Conservation (phyloP, 2,797 vertebrate genomes). For the Artibeus lituratus region DNA sequence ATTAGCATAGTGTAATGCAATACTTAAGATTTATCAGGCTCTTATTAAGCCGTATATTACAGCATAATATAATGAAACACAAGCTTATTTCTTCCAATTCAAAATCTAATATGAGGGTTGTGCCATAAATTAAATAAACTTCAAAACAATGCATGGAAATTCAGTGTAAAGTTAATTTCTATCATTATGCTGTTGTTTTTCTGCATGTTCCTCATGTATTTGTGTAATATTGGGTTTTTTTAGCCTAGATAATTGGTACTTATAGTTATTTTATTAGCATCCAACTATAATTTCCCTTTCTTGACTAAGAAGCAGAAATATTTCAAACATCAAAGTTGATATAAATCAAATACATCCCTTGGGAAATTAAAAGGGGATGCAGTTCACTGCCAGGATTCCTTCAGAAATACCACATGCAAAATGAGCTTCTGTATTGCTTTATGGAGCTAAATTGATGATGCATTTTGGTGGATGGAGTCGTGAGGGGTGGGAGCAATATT, state of each 20-base stretch:
- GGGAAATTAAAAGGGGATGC: conserved; percentile 56
- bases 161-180: conserved; percentile 58
- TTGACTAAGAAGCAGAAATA: conserved; percentile 62
- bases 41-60: conserved; percentile 61
- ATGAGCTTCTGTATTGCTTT: not conserved
- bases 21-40: conserved; percentile 72
- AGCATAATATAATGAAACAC: conserved; percentile 54
- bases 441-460: not conserved
- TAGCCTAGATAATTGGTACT: conserved; percentile 46
- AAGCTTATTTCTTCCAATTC: conserved; percentile 40
- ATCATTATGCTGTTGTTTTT: conserved; percentile 56
- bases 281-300: conserved; percentile 41
- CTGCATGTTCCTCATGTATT: conserved; percentile 43
- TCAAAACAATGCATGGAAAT: conserved; percentile 49
- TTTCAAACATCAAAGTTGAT: conserved; percentile 64
- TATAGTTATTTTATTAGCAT: conserved; percentile 67
- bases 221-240: conserved; percentile 33
- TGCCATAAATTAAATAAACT: conserved; percentile 45
- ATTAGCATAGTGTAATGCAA: conserved; percentile 61
- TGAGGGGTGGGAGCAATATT: not conserved
- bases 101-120: conserved; percentile 45
- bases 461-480: not conserved
- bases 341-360: conserved; percentile 47
- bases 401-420: conserved; percentile 23
- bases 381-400: conserved; percentile 43